Percentiles rank a stretch among this genome's conserved stretches.
Evolutionary conservation across 2,888 invertebrate genomes (phyloP).

Genomic region (Caenorhabditis panamensis): DNA sequence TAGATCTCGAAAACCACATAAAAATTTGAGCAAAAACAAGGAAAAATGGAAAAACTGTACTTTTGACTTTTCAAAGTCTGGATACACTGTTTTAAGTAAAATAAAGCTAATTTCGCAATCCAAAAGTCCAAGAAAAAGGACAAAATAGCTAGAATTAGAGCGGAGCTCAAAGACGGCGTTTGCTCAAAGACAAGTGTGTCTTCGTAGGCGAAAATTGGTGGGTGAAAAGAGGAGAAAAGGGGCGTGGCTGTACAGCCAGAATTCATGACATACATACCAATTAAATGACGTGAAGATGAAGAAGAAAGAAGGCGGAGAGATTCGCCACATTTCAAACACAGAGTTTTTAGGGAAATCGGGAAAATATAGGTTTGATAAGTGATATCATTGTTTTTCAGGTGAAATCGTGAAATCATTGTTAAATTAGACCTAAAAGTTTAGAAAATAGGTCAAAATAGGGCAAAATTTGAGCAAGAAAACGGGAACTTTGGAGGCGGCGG

Average conservation of each 20-base stretch:
- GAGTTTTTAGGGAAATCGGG: too few relatives aligned
- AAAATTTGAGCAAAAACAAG: not conserved
- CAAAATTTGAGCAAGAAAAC: not conserved
- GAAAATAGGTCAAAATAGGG: not conserved
- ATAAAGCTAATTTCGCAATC: not conserved
- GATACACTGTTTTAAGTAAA: not conserved
- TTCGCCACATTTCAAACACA: too few relatives aligned
- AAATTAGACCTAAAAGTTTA: not conserved
- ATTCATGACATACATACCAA: conserved; percentile 56
- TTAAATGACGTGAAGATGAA: conserved; percentile 35
- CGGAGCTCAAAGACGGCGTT: not conserved
- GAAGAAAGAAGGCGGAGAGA: not conserved
- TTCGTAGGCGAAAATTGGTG: conserved; percentile 2
- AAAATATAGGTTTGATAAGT: too few relatives aligned
- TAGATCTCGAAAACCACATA: not conserved
- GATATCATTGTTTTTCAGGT: conserved; percentile 4
- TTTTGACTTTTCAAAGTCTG: not conserved
- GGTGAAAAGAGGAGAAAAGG: conserved; percentile 16
- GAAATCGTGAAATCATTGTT: too few relatives aligned
- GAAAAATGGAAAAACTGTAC: not conserved
- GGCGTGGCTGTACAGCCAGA: conserved; percentile 28
- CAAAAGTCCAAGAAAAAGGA: not conserved
- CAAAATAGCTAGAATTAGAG: conserved; percentile 5
- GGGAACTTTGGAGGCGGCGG: not conserved
- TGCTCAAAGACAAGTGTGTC: conserved; percentile 1